Evolutionary conservation across 2,797 vertebrate genomes (phyloP).

Genomic region (Miichthys miiuy): DNA sequence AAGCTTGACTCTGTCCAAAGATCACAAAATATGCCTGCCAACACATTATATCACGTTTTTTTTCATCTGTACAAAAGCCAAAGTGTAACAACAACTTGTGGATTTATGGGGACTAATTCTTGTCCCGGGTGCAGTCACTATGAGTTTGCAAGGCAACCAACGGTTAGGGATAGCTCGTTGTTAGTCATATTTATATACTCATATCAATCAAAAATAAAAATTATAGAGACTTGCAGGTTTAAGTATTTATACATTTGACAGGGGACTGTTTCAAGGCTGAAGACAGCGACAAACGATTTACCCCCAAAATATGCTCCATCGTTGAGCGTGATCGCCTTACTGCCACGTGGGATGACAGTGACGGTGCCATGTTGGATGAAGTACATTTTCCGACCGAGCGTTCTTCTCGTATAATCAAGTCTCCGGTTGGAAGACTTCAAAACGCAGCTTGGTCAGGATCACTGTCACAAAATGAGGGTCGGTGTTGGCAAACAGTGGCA

Average conservation of each 20-base stretch:
- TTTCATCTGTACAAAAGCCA: too few relatives aligned
- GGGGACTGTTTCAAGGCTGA: background rate
- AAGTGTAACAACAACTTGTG: too few relatives aligned
- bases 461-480: conserved; percentile 93
- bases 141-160: too few relatives aligned
- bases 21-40: too few relatives aligned
- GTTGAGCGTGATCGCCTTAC: conserved; percentile 88
- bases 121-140: too few relatives aligned
- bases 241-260: background rate
- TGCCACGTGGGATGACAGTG: conserved; percentile 89
- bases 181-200: too few relatives aligned
- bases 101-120: too few relatives aligned
- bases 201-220: background rate
- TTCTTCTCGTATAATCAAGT: conserved; percentile 91
- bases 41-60: too few relatives aligned
- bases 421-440: conserved; percentile 92
- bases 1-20: too few relatives aligned
- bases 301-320: conserved; percentile 95
- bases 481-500: conserved; percentile 92
- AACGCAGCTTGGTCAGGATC: conserved; percentile 93
- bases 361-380: conserved; percentile 94
- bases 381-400: conserved; percentile 94
- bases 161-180: too few relatives aligned
- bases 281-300: conserved; percentile 65
- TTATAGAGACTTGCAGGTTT: background rate